Percentiles rank a stretch among this genome's conserved stretches.
These are phyloP conservation scores for Pedionomus torquatus DNA, from an alignment of 2,113 vertebrate genomes.

Conservation along the genomic window DNA sequence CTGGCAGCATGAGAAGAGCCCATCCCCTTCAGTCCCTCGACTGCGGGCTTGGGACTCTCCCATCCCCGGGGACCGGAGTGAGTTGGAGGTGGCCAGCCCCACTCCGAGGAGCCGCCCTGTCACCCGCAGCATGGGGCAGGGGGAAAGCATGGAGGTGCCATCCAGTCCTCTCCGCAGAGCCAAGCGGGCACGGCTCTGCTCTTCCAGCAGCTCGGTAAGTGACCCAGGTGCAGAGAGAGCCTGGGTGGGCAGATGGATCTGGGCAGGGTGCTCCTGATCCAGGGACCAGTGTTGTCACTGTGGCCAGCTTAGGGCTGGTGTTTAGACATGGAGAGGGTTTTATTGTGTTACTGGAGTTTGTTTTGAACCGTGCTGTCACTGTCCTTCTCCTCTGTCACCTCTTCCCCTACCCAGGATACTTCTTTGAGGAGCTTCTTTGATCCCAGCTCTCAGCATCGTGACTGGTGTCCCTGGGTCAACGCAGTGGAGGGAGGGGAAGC, in stretches of 20 bases:
- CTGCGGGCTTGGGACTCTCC: slow-evolving; percentile 83
- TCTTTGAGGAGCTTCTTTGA: slow-evolving; percentile 83
- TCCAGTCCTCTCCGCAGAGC: slow-evolving; percentile 80
- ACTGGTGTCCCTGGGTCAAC: slow-evolving; percentile 95
- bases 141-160: slow-evolving; percentile 78
- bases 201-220: slow-evolving; percentile 84
- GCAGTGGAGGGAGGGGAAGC: slow-evolving; percentile 47
- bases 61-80: slow-evolving; percentile 74
- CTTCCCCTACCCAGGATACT: slow-evolving; percentile 73
- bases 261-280: background rate
- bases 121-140: slow-evolving; percentile 87
- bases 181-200: slow-evolving; percentile 87
- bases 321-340: rapidly evolving
- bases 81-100: slow-evolving; percentile 75
- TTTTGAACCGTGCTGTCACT: rapidly evolving
- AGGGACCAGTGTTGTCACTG: rapidly evolving
- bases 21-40: slow-evolving; percentile 69
- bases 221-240: too few relatives aligned
- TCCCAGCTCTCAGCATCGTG: slow-evolving; percentile 90
- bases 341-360: background rate
- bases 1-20: slow-evolving; percentile 76
- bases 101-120: slow-evolving; percentile 79
- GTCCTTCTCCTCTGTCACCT: background rate
- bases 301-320: background rate
- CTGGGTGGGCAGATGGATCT: rapidly evolving